Percentiles rank a stretch among this genome's conserved stretches.
phyloP scores from a whole-genome alignment of 1,140 invertebrate genomes.

The Anoplophora glabripennis region DNA sequence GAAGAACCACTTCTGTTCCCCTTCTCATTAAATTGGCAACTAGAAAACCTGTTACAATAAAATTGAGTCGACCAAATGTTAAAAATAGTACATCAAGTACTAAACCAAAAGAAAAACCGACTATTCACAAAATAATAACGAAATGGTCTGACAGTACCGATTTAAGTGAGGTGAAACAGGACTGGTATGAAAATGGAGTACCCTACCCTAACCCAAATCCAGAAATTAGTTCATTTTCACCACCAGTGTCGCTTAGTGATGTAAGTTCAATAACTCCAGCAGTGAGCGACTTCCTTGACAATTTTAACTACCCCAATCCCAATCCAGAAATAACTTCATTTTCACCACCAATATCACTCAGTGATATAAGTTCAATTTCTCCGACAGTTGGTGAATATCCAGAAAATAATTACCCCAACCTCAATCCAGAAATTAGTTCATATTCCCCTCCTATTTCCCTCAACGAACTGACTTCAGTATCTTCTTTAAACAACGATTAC shows the following conservation, averaged over 20 bases:
- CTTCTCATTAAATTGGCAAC: not conserved
- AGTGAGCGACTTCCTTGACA: too few relatives aligned
- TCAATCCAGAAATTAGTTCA: slow-evolving; percentile 39
- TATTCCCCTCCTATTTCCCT: slow-evolving; percentile 38
- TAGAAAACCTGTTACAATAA: not conserved
- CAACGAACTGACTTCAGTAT: slow-evolving; percentile 9
- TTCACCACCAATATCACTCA: slow-evolving; percentile 38
- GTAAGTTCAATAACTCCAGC: slow-evolving; percentile 1
- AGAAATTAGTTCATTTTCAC: slow-evolving; percentile 40
- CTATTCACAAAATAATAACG: slow-evolving; percentile 23
- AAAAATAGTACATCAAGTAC: slow-evolving; percentile 8
- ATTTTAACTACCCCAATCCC: slow-evolving; percentile 31
- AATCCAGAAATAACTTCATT: slow-evolving; percentile 39
- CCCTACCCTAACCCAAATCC: slow-evolving; percentile 39
- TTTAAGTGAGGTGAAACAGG: slow-evolving; percentile 34
- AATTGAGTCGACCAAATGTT: slow-evolving; percentile 7
- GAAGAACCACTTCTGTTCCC: not conserved
- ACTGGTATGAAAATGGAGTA: slow-evolving; percentile 33
- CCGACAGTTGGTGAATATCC: too few relatives aligned
- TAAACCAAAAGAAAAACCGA: slow-evolving; percentile 27
- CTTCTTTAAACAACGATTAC: not conserved
- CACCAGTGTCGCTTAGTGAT: slow-evolving; percentile 33
- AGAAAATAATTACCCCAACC: slow-evolving; percentile 26
- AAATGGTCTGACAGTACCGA: slow-evolving; percentile 24
- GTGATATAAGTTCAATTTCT: slow-evolving; percentile 10